Evolutionary conservation across 2,797 vertebrate genomes (phyloP), one percentile per base, ranked within the genome.

Genomic region (Poliocrania exsul): DNA sequence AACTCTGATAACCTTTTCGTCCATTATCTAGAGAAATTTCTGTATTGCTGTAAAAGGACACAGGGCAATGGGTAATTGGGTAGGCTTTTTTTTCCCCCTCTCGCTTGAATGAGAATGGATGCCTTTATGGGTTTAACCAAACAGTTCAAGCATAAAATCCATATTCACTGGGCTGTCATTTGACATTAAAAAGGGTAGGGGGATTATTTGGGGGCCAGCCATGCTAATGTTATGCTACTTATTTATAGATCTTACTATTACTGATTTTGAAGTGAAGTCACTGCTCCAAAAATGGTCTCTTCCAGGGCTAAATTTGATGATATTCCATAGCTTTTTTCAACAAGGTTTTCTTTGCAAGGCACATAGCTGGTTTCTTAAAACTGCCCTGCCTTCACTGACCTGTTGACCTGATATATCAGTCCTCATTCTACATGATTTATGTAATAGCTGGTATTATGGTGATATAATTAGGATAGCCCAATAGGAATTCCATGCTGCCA

Each of bases 81-180:
- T 95, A 93, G 93, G 86, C 57, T n/a, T 72, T 51, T 86, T 88
- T 94, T 93, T 51, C n/a, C 5, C 35, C 35, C 58, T 91, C 66
- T 88, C 16, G 66, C 97, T 96, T 96, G 92, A 95, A 92, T 96
- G 97, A 96, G 89, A 95, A 87, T 94, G 81, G 84, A 83, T 94
- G 89, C 75, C 93, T 97, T 96, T 90, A 89, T 97, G 88, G 93
- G 93, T 96, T 96, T 97, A 96, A 96, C 95, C 87, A 97, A 93
- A 77, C 94, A 94, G 95, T 90, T 98, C 94, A 95, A 92, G 96
- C 97, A 97, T 97, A 95, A 97, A 97, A 97, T 95, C 88, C 90
- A 96, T 92, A 95, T 96, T 97, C 97, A 95, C 64, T 77, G 95
- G 61, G 91, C 82, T 97, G 97, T 96, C 97, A 95, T 91, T 96